These are phyloP conservation scores for Periophthalmus modestus DNA, from an alignment of 2,113 vertebrate genomes.

Conservation along the genomic window DNA sequence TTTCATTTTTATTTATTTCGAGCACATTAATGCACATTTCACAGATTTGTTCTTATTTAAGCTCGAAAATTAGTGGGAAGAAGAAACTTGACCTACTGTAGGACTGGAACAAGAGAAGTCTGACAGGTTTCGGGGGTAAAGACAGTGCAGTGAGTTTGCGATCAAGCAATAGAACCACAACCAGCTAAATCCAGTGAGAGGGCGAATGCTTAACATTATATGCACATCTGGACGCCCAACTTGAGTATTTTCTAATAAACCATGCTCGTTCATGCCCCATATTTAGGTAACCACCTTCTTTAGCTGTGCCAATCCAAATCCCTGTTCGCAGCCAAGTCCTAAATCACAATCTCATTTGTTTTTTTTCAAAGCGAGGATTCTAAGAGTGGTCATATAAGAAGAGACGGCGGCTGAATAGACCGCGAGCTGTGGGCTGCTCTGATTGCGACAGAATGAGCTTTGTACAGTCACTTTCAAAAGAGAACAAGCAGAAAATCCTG, in stretches of 20 bases:
- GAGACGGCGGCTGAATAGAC: not conserved
- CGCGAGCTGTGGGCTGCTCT: not conserved
- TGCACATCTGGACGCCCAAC: too few relatives aligned
- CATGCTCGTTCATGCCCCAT: not conserved
- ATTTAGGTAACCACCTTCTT: not conserved
- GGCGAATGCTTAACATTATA: too few relatives aligned
- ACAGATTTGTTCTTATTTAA: too few relatives aligned
- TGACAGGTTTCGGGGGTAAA: too few relatives aligned
- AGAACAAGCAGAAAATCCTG: constrained; percentile 55
- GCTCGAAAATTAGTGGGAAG: too few relatives aligned
- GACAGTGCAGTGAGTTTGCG: too few relatives aligned
- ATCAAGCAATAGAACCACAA: too few relatives aligned
- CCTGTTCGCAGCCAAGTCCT: not conserved
- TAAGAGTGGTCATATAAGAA: constrained; percentile 4
- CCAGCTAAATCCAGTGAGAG: too few relatives aligned
- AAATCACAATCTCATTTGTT: not conserved
- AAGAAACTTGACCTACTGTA: too few relatives aligned
- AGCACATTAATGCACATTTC: too few relatives aligned
- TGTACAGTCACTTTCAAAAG: constrained; percentile 59
- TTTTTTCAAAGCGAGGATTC: not conserved
- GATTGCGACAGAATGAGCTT: constrained; percentile 29
- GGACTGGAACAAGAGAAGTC: too few relatives aligned
- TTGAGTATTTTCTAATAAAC: not conserved
- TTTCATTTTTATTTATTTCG: too few relatives aligned
- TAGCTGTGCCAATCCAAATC: not conserved